These are phyloP conservation scores for Rhincodon typus DNA, from an alignment of 2,797 vertebrate genomes.

Conservation along the genomic window DNA sequence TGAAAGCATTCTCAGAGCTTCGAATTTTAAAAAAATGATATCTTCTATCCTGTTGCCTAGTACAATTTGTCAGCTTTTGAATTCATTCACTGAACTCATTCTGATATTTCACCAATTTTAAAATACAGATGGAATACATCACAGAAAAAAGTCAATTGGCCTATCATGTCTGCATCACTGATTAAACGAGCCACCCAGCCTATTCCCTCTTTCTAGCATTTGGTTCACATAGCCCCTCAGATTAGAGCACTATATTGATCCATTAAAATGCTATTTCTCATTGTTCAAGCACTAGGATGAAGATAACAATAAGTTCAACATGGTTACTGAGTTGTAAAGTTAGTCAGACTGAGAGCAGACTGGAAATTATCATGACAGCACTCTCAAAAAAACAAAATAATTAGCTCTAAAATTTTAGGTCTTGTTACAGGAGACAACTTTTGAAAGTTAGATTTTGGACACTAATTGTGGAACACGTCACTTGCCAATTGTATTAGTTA, in stretches of 20 bases:
- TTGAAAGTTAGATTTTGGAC: not conserved
- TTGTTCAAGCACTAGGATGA: too few relatives aligned
- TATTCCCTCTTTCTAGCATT: too few relatives aligned
- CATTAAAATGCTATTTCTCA: not conserved
- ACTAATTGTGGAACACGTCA: not conserved
- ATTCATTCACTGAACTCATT: not conserved
- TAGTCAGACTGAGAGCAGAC: not conserved
- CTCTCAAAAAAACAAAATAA: not conserved
- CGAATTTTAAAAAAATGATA: not conserved
- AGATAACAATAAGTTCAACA: not conserved
- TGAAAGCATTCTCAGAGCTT: not conserved
- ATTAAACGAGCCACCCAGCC: too few relatives aligned
- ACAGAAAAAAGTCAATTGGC: too few relatives aligned
- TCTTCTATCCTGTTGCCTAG: not conserved
- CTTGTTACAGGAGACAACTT: not conserved
- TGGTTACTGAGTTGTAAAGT: not conserved
- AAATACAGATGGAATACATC: too few relatives aligned
- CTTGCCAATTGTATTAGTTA: not conserved
- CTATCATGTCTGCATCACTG: too few relatives aligned
- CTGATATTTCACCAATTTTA: not conserved
- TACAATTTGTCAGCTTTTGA: not conserved
- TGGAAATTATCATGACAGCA: too few relatives aligned
- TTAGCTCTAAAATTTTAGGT: not conserved
- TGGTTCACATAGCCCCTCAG: too few relatives aligned
- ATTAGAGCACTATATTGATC: not conserved